Base-by-base conservation (phyloP, 1,140 invertebrate species). In the Sitobion miscanthi region DNA sequence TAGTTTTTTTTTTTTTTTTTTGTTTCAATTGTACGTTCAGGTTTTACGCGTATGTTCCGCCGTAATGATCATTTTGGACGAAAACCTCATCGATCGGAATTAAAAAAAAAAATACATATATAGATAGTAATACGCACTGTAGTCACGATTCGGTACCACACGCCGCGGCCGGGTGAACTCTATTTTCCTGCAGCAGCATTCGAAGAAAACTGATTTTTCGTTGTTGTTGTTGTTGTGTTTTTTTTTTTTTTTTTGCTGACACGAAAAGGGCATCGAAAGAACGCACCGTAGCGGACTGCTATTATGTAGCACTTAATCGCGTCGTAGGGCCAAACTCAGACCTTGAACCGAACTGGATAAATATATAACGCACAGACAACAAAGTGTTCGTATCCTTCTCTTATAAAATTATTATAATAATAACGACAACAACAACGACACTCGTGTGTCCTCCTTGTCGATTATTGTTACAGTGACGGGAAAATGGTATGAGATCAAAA, bases 131-230 rank as follows among this genome's bases (percentile, higher is more conserved):
- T 38, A 23, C 23, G 5, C 21, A 23, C 3, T 38, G 35, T 49
- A 38, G 87, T 89, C 49, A 89, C 87, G 87, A 89, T 89, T 57
- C 88, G 35, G 25, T 89, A 57, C 88, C 88, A 52, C 49, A 57
- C 52, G 25, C 25, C 20, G 82, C 82, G 35, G 38, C 45, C 49
- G 87, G 87, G 38, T 89, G 86, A 87, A 87, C 52, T 49, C n/a
- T 35, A 38, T 89, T 42, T 42, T 47, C 85, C 45, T 25, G 82
- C 7, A 20, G 57, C 57, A 23, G 14, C 6, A 49, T 86, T 62
- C 8, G 4, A n/a, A 30, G 25, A 87, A 87, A 87, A 87, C 47
- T 2, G 35, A 87, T 47, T 87, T 87, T 87, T 85, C n/a, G n/a
- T n/a, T n/a, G 30, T n/a, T 21, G 20, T 5, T 54, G 14, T 69